Conservation (phyloP, 1,140 invertebrate species). For the Homalodisca vitripennis region DNA sequence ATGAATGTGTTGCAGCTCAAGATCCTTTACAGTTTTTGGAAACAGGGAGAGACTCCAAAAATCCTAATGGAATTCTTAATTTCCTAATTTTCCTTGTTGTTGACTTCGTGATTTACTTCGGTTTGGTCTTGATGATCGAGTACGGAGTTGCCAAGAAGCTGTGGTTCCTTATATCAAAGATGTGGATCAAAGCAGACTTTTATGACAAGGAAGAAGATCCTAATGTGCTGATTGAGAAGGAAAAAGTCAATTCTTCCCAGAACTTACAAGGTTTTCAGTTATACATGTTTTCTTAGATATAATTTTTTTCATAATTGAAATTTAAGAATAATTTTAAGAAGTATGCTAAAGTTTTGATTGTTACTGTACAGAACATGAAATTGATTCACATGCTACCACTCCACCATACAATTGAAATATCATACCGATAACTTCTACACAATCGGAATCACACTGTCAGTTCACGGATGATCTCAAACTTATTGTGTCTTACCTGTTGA, state of each 20-base stretch:
- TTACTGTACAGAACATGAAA: no score
- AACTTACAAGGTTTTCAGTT: neutral
- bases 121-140: neutral
- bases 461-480: no score
- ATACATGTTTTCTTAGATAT: no score
- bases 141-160: neutral
- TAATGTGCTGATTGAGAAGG: neutral
- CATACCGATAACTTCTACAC: no score
- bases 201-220: neutral
- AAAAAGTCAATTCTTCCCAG: neutral
- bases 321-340: no score
- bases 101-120: neutral
- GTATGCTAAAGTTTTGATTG: no score
- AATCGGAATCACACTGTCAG: no score
- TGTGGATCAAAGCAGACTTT: neutral
- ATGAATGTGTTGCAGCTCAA: neutral
- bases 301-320: no score
- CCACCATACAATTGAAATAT: no score
- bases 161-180: constrained; percentile 7
- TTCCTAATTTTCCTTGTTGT: constrained; percentile 26
- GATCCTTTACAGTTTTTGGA: neutral
- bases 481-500: no score
- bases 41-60: neutral
- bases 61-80: constrained; percentile 22
- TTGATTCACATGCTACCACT: no score